These are phyloP conservation scores for Eufriesea mexicana DNA, from an alignment of 1,140 invertebrate genomes.

Conservation along the genomic window DNA sequence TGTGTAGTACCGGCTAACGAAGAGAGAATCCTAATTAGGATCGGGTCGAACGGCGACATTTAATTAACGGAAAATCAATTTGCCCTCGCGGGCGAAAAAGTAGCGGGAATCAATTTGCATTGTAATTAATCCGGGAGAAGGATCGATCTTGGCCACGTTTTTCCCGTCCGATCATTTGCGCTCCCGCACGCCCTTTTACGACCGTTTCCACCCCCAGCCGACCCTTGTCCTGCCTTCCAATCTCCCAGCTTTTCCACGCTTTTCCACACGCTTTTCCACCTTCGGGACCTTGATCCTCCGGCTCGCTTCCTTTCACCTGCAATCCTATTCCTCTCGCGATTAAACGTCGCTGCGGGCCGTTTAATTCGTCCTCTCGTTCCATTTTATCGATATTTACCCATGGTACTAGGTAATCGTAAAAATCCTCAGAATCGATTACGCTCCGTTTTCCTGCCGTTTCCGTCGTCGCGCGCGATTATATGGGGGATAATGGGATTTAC, in stretches of 20 bases:
- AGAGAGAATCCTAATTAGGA: conserved; percentile 52
- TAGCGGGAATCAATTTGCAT: conserved; percentile 47
- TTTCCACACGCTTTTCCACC: not conserved
- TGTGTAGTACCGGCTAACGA: conserved; percentile 20
- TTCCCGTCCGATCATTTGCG: not conserved
- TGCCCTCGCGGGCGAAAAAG: conserved; percentile 1
- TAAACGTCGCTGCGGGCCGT: not conserved
- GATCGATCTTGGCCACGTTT: conserved; percentile 24
- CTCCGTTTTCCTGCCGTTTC: too few relatives aligned
- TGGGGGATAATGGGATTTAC: too few relatives aligned
- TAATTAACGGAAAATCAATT: conserved; percentile 57
- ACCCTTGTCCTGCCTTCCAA: not conserved
- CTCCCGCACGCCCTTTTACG: not conserved
- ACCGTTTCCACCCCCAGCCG: not conserved
- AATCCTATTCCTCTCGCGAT: not conserved
- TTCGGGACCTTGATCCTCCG: not conserved
- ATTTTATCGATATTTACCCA: too few relatives aligned
- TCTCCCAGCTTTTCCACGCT: not conserved
- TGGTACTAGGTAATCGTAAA: too few relatives aligned
- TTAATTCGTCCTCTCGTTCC: too few relatives aligned
- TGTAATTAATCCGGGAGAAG: conserved; percentile 37
- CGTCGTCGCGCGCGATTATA: too few relatives aligned
- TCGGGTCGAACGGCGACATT: conserved; percentile 47
- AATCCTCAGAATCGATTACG: too few relatives aligned
- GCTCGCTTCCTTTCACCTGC: not conserved